Evolutionary conservation across 2,797 vertebrate genomes (phyloP), one percentile per base, ranked within the genome.

Genomic region (Microcaecilia unicolor): DNA sequence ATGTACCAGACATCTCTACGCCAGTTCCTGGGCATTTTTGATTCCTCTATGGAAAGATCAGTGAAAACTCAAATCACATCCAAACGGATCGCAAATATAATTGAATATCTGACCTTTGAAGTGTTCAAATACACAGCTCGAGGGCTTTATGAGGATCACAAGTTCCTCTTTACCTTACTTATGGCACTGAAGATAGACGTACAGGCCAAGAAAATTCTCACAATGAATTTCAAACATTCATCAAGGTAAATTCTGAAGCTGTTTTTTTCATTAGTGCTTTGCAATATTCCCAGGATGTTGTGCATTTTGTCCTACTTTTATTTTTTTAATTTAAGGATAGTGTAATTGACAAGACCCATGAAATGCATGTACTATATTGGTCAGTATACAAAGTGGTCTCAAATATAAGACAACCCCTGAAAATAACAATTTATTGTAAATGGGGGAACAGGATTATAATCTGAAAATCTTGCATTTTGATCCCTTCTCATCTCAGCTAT

Each of bases 1-100:
- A 90, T 91, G 89, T 90, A 91, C 67, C 89, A 91, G 67, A 91
- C 85, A 10, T 87, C 88, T 2, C 61, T 90, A 18, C 35, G 74
- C 0, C 89, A 91, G 58, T 91, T 90, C 61, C 69, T 91, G 37
- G 72, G 81, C 10, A 72, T 90, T 30, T 91, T 91, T 44, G 84
- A 89, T 59, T 55, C 60, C 1, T 86, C 89, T 15, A 64, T 90
- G 74, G 74, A 76, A 46, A 64, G 51, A 46, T 85, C 87, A 1
- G 51, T 2, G 36, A 84, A 73, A 59, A 83, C 85, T 4, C 86
- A 81, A 40, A 38, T 87, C 52, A 82, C 85, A 23, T 55, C 83
- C 46, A 90, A 85, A 64, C 79, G 86, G 27, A 81, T 91, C 9
- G 7, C 17, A 29, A 79, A 78, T 55, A 64, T 91, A 55, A 76